phyloP scores from a whole-genome alignment of 2,797 vertebrate genomes.

The Schizopygopsis malacanthus region DNA sequence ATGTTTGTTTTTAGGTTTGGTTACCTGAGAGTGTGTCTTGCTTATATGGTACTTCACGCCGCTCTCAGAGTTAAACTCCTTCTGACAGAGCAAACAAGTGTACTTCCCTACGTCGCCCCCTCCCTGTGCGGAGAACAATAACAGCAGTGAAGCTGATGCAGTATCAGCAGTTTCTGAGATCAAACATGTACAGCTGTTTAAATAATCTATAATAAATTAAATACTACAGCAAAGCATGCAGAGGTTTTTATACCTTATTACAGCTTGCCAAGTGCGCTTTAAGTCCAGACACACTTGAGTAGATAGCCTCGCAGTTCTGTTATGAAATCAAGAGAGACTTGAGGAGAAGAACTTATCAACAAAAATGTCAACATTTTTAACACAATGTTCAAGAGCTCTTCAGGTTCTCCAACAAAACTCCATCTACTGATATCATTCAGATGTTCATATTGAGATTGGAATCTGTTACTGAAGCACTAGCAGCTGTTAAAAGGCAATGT shows the following conservation, averaged over 20 bases:
- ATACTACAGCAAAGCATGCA: neutral
- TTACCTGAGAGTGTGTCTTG: slow-evolving; percentile 87
- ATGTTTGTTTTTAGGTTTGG: neutral
- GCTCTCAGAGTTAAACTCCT: slow-evolving; percentile 97
- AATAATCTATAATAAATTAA: neutral
- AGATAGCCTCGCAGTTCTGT: slow-evolving; percentile 96
- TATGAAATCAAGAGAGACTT: slow-evolving; percentile 24
- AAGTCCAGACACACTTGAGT: slow-evolving; percentile 96
- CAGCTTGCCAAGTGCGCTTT: slow-evolving; percentile 98
- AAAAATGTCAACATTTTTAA: neutral
- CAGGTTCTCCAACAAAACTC: neutral
- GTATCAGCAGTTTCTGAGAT: neutral
- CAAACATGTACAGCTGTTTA: neutral
- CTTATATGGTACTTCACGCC: slow-evolving; percentile 98
- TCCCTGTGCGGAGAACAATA: slow-evolving; percentile 77
- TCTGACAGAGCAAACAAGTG: slow-evolving; percentile 93
- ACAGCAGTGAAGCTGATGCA: slow-evolving; percentile 37
- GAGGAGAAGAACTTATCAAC: slow-evolving; percentile 1
- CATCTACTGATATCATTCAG: slow-evolving; percentile 18
- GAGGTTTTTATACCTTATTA: slow-evolving; percentile 84
- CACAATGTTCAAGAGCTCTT: neutral
- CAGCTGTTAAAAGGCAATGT: neutral
- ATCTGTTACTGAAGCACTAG: neutral
- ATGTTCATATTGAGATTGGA: neutral
- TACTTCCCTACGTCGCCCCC: slow-evolving; percentile 93